A percentile compares a stretch with the other conserved stretches of the same genome.
These are phyloP conservation scores for Dromas ardeola DNA, from an alignment of 2,113 vertebrate species.

Conservation along the genomic window DNA sequence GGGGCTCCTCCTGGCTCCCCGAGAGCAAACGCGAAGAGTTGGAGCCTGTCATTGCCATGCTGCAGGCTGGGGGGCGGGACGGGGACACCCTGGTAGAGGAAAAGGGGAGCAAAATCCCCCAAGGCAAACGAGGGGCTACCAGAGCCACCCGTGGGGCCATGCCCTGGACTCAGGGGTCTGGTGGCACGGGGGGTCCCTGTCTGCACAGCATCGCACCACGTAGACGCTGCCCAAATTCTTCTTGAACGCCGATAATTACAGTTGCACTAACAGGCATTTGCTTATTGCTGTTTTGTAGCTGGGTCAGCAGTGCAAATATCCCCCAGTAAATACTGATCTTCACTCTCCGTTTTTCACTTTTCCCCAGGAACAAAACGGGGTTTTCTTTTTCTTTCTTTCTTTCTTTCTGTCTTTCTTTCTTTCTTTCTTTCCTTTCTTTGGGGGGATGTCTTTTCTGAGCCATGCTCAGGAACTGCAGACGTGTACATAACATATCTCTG, in stretches of 20 bases:
- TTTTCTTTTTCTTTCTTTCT: no score
- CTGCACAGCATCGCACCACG: fast-evolving
- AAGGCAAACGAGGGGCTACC: neutral
- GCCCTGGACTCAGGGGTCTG: neutral
- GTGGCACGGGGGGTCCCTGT: neutral
- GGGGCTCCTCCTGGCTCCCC: neutral
- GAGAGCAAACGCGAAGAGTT: neutral
- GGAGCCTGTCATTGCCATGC: fast-evolving
- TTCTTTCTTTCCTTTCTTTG: neutral
- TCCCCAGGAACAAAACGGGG: neutral
- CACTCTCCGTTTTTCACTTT: neutral
- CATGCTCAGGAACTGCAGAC: neutral
- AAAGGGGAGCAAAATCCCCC: neutral
- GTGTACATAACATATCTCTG: neutral
- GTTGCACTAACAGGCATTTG: no score
- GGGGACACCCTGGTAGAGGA: neutral
- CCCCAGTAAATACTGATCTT: neutral
- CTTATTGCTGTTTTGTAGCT: neutral
- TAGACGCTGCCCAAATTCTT: neutral
- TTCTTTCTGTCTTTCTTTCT: neutral
- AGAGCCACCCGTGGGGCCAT: neutral
- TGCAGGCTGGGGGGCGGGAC: neutral
- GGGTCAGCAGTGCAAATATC: neutral
- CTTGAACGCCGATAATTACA: neutral
- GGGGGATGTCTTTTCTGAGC: neutral